Conservation (phyloP, 2,113 vertebrate genomes). For the Circaetus gallicus region DNA sequence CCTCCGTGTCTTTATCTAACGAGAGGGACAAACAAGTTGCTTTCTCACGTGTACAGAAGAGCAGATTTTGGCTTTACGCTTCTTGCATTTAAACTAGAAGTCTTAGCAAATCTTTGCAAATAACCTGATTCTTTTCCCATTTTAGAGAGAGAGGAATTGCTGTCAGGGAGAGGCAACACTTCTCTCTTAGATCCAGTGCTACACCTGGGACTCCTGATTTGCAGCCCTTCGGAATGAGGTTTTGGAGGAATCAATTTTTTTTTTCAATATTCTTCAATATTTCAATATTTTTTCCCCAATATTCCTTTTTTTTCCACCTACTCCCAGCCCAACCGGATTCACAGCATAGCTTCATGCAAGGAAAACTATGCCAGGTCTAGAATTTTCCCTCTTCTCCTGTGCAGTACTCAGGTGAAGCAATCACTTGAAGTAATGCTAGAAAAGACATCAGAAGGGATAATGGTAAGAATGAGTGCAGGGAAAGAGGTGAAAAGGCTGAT, state of each 20-base stretch:
- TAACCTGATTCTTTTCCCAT: not conserved
- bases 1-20: not conserved
- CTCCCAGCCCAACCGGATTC: not conserved
- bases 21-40: not conserved
- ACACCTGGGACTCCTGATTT: not conserved
- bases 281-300: not conserved
- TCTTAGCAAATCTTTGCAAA: not conserved
- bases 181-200: not conserved
- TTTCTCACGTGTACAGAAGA: rapidly evolving
- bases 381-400: not conserved
- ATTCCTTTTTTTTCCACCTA: not conserved
- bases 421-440: not conserved
- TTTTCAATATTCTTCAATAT: not conserved
- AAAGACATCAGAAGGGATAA: not conserved
- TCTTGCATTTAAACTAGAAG: not conserved
- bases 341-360: not conserved
- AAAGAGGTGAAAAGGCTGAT: not conserved
- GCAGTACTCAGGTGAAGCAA: not conserved
- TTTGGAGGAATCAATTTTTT: not conserved
- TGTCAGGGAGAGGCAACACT: not conserved
- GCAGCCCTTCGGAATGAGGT: not conserved
- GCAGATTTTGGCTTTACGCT: not conserved
- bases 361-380: not conserved
- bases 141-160: not conserved
- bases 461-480: not conserved